Base-by-base conservation (phyloP, 2,797 vertebrate genomes). In the Poecilia gillii region DNA sequence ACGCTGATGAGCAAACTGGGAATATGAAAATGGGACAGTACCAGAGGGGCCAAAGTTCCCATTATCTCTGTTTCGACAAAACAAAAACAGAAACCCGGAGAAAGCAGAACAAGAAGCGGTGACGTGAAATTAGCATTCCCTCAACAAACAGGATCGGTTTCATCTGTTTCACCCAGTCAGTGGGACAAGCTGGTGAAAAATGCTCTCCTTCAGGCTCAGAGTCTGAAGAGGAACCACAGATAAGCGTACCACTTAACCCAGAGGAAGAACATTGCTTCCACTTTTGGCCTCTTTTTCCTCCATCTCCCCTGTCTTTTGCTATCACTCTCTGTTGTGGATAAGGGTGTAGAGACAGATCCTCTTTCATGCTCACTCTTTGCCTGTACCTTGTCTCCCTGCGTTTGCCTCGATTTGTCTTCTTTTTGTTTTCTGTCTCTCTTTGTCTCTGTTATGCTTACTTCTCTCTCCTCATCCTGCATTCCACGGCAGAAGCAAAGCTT, bases 21-120 rank as follows among this genome's bases (percentile, higher is more conserved):
- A 88, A 78, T 64, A 46, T 72, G 71, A 73, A 92, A 92, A 71
- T 91, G 85, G 89, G 92, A 86, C 88, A 92, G 79, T 82, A 84
- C 89, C 82, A n/a, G 78, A 87, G 89, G 84, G 86, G 85, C 83
- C 77, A 86, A 85, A 88, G 88, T 90, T 91, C 76, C 73, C 72
- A 51, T 78, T 85, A 82, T 86, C 72, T 76, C 74, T 87, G 81
- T 83, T 82, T 82, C n/a, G 36, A 80, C 75, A 89, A 90, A 91
- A 90, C 85, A 88, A 91, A 86, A 90, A 90, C 81, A 83, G 70
- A 87, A 75, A 88, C 39, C 80, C 73, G 0, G 31, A 76, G 75
- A 90, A 88, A 77, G 80, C 75, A 72, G 79, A 87, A 79, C 75
- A 80, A 83, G 49, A 76, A 66, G 28, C 18, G 33, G 13, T 82